Evolutionary conservation across 92 coral and sea anemone species (phyloP), one percentile per base, ranked within the genome.

Genomic region (Heteractis magnifica): DNA sequence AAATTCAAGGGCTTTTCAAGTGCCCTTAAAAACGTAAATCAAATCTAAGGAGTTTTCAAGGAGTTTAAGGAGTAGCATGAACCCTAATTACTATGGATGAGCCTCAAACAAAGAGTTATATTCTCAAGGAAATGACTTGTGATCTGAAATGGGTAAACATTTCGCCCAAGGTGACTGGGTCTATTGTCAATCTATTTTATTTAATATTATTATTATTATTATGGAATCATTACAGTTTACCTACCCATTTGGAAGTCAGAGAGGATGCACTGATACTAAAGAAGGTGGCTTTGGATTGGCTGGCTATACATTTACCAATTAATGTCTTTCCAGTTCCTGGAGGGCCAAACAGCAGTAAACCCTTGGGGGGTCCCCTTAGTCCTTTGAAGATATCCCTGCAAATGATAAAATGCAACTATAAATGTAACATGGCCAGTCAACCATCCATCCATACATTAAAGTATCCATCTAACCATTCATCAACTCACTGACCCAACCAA

Each of bases 251-350:
- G 19, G 99, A 96, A 21, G 99, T 96, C 19, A 96, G 89, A 19
- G 99, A 94, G 6, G 99, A 96, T 9, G 99, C 98, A 85, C 99
- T 96, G 65, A 96, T 96, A 78, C 99, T 96, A 72, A 96, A 96
- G 92, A 96, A 96, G 12, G 99, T 96, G 55, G 99, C 99, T 83
- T 94, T 96, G 48, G 99, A 96, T 51, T 96, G 99, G 72, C 98
- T 94, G 78, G 99, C 99, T 73, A 96, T 96, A 65, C 99, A 96
- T 79, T 96, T 96, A 6, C 98, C 98, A 81, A 95, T 95, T 76
- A 95, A 77, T 11, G 98, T 95, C 83, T 95, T 95, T 13, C 98
- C 98, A 23, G 98, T 95, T 59, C 98, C 98, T 77, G 98, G 98
- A 26, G 98, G 98, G 44, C 98, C 98, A 94, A 95, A 95, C 83